Conservation (phyloP, 1,140 invertebrate species). For the Reticulitermes speratus region DNA sequence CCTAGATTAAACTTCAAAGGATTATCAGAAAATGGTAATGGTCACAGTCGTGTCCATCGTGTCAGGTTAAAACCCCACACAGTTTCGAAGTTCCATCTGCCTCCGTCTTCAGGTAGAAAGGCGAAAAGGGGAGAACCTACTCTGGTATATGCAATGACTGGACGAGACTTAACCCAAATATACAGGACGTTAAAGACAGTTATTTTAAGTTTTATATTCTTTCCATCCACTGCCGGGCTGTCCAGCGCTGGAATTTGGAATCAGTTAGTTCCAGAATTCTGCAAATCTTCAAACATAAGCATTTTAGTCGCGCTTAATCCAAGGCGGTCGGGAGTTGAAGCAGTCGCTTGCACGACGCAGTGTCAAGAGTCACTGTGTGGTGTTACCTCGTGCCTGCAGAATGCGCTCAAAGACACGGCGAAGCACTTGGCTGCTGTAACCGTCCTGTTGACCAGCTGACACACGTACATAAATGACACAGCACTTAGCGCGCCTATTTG, state of each 20-base stretch:
- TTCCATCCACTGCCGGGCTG: neutral
- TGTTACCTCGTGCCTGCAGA: slow-evolving; percentile 5
- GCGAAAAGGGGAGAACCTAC: too few species aligned
- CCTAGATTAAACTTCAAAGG: too few species aligned
- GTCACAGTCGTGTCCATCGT: too few species aligned
- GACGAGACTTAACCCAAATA: too few species aligned
- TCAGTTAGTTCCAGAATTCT: neutral
- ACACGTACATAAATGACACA: too few species aligned
- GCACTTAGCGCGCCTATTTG: neutral
- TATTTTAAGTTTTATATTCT: too few species aligned
- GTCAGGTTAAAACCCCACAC: too few species aligned
- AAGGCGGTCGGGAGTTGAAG: neutral
- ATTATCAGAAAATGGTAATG: too few species aligned
- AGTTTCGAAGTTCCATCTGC: too few species aligned
- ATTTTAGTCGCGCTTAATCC: neutral
- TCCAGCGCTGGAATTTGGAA: neutral
- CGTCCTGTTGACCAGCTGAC: neutral
- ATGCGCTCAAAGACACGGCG: slow-evolving; percentile 6
- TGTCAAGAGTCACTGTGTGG: neutral
- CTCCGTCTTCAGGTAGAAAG: too few species aligned
- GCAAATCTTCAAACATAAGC: neutral
- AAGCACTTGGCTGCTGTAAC: neutral
- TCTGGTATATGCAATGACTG: too few species aligned
- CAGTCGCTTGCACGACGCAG: neutral
- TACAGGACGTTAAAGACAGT: too few species aligned